Evolutionary conservation across 2,113 vertebrate species (phyloP).

Genomic region (Spizaetus ornatus): DNA sequence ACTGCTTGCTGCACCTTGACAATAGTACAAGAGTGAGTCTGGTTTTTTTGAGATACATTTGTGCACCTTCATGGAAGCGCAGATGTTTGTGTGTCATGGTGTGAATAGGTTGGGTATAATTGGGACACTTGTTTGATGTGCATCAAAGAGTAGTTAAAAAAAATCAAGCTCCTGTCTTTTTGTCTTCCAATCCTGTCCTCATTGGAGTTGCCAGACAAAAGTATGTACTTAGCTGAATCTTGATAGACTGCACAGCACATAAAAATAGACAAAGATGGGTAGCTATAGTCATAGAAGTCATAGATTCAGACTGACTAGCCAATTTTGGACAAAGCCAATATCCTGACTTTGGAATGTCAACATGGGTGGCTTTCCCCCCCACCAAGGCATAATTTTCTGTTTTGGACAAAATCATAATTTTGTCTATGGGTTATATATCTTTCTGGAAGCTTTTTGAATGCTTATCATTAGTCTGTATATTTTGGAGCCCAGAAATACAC

Average conservation of each 20-base stretch:
- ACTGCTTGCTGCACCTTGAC: neutral
- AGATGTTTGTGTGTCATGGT: neutral
- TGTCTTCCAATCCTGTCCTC: neutral
- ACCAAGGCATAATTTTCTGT: neutral
- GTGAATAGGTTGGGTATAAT: neutral
- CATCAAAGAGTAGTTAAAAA: neutral
- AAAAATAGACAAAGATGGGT: neutral
- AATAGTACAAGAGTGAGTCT: neutral
- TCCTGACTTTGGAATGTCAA: neutral
- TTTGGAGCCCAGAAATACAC: neutral
- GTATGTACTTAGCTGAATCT: neutral
- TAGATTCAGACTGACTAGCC: neutral
- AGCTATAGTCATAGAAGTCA: neutral
- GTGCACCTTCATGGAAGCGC: neutral
- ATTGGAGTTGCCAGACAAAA: neutral
- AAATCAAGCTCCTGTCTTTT: neutral
- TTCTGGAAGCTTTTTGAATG: neutral
- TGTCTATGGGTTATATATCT: neutral
- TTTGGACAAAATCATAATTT: neutral
- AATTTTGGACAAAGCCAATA: neutral
- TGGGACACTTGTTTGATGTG: neutral
- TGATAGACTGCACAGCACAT: neutral
- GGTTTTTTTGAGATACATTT: neutral
- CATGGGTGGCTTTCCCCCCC: accelerated
- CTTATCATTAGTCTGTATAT: neutral